These are phyloP conservation scores for Siniperca chuatsi DNA, from an alignment of 2,113 vertebrate species.

Conservation along the genomic window DNA sequence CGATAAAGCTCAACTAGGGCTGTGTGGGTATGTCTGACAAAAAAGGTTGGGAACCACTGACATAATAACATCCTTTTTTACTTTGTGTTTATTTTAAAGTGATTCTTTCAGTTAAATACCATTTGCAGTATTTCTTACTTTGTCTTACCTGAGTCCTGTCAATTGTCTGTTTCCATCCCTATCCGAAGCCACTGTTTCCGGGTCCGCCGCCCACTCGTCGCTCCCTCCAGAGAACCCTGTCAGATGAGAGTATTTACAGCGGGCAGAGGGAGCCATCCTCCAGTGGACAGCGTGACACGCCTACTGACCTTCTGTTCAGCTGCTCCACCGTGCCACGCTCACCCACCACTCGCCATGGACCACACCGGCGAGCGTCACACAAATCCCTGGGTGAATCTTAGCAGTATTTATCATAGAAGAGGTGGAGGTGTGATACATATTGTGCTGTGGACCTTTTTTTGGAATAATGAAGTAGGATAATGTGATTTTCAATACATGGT, in stretches of 20 bases:
- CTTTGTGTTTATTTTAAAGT: background rate
- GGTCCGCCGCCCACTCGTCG: constrained; percentile 87
- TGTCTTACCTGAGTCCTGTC: background rate
- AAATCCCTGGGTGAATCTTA: constrained; percentile 89
- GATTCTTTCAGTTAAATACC: background rate
- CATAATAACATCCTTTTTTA: background rate
- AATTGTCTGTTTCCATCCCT: background rate
- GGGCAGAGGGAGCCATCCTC: constrained; percentile 90
- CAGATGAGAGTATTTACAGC: constrained; percentile 97
- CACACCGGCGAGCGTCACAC: constrained; percentile 89
- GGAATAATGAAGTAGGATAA: background rate
- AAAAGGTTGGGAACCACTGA: background rate
- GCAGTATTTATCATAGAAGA: background rate
- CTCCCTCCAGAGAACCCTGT: constrained; percentile 93
- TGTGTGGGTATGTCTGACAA: no score
- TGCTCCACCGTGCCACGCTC: constrained; percentile 90
- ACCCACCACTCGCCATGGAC: constrained; percentile 88
- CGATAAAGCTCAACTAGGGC: no score
- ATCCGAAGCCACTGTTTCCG: constrained; percentile 88
- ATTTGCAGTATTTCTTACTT: background rate
- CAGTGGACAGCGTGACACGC: constrained; percentile 88
- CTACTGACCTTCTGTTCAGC: constrained; percentile 93
- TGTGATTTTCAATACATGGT: background rate
- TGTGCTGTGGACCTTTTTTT: background rate
- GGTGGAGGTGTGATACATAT: background rate